Evolutionary conservation across 2,888 invertebrate genomes (phyloP), one percentile per base, ranked within the genome.

Genomic region (Camponotus fellah): DNA sequence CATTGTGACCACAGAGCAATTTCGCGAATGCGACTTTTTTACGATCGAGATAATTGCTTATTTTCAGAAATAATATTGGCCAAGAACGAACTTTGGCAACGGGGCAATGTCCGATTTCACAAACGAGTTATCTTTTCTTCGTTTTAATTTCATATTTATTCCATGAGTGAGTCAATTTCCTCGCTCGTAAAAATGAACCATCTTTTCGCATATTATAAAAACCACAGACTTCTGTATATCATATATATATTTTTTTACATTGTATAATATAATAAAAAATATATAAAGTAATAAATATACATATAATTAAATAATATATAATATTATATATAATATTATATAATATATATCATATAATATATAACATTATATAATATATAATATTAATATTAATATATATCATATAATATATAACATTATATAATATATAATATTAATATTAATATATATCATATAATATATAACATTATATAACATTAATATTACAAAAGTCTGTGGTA

Each of bases 71-170:
- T 37, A 53, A 17, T 64, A 64, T 53, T 53, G 6, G 21, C 21
- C 37, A 26, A 76, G 17, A 26, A 56, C 17, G 37, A 9, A 37
- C 10, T 65, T 49, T 53, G 14, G 17, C 46, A 12, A 9, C 3
- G 9, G 3, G n/a, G 12, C 21, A 76, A 53, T 53, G 12, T 0
- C 12, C 53, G 65, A 66, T 40, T 53, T 65, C 76, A 10, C 26
- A 26, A 46, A 49, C 46, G n/a, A 26, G 26, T 21, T 17, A 14
- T 66, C 37, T 56, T n/a, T 40, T 3, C 8, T n/a, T 43, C 37
- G 9, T 56, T 43, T 12, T 53, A 64, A 62, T 75, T 75, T 34
- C 21, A 4, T 75, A 14, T 34, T 64, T 60, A 62, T 32, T 8
- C 10, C 12, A 43, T 12, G 26, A 0, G n/a, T 9, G 32, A 68